These are phyloP conservation scores for Holacanthella duospinosa DNA, from an alignment of 2,888 invertebrate genomes.

Conservation along the genomic window DNA sequence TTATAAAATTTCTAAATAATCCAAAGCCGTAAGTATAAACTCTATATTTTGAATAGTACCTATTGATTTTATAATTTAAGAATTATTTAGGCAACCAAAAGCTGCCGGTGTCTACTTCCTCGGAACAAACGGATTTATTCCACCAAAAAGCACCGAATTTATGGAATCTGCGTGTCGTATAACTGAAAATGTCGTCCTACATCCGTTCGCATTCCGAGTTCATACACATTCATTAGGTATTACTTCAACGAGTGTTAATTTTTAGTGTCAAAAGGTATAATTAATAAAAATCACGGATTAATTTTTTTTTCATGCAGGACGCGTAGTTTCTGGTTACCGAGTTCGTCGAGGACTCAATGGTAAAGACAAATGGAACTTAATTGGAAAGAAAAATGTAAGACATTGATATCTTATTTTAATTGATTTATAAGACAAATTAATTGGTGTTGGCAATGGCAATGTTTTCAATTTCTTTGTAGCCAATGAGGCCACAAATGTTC, in stretches of 20 bases:
- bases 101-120: constrained; percentile 83
- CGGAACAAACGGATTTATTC: constrained; percentile 74
- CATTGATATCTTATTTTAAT: not conserved
- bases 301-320: constrained; percentile 48
- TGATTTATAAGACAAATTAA: not conserved
- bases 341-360: constrained; percentile 50
- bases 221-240: constrained; percentile 81
- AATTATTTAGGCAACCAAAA: constrained; percentile 60
- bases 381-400: constrained; percentile 55
- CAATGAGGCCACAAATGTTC: constrained; percentile 87
- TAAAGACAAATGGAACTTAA: constrained; percentile 62
- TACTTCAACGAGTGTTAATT: too few relatives aligned
- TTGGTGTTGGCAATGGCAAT: too few relatives aligned
- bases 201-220: constrained; percentile 90
- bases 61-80: too few relatives aligned
- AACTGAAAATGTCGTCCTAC: constrained; percentile 65
- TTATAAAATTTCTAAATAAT: too few relatives aligned
- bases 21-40: too few relatives aligned
- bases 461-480: constrained; percentile 40
- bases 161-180: constrained; percentile 87
- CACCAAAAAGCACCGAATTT: constrained; percentile 57
- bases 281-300: not conserved
- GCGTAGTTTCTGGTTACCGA: constrained; percentile 71
- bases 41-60: not conserved
- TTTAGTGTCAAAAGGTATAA: not conserved